Evolutionary conservation across 2,797 vertebrate species (phyloP).

Genomic region (Macropus fuliginosus): DNA sequence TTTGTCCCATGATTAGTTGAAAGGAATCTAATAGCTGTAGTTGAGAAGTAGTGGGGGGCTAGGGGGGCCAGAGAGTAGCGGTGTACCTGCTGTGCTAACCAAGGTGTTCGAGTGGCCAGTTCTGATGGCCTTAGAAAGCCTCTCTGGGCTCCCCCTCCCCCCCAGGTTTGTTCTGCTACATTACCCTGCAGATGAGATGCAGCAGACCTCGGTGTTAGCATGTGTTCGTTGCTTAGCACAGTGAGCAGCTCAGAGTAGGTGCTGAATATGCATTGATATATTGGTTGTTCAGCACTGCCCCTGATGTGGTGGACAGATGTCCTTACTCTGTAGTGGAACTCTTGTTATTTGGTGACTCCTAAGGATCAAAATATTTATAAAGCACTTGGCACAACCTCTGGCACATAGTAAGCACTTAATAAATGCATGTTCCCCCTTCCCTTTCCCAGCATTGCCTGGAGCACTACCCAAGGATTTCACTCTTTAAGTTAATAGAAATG

Average conservation of each 20-base stretch:
- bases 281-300: constrained; percentile 35
- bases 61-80: fast-evolving
- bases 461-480: neutral
- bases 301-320: constrained; percentile 54
- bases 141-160: neutral
- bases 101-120: neutral
- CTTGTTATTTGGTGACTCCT: constrained; percentile 30
- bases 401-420: neutral
- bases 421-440: neutral
- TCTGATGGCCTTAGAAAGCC: constrained; percentile 13
- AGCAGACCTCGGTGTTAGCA: neutral
- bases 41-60: neutral
- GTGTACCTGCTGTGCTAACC: neutral
- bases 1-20: neutral
- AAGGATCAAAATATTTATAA: too few relatives aligned
- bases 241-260: neutral
- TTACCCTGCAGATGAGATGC: neutral
- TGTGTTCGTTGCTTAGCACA: neutral
- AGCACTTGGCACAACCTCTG: too few relatives aligned
- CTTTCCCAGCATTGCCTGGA: constrained; percentile 44
- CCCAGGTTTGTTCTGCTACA: neutral
- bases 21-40: constrained; percentile 23
- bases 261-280: neutral
- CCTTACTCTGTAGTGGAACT: neutral
- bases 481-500: constrained; percentile 76